Evolutionary conservation across 1,140 invertebrate species (phyloP).

Genomic region (Zaprionus camerounensis): DNA sequence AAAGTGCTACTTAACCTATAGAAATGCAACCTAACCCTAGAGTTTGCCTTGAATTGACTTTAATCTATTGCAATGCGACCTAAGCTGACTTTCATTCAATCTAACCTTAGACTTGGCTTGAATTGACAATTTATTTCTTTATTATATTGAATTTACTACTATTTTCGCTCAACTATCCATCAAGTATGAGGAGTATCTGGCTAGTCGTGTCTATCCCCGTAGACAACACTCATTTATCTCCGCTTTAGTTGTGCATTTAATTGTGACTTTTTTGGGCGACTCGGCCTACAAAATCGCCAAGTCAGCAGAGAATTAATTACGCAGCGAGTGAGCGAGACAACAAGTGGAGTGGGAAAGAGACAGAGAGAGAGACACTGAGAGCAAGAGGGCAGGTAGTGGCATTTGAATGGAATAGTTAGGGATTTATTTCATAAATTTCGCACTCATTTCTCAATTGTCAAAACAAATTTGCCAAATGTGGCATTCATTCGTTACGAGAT

Average conservation of each 20-base stretch:
- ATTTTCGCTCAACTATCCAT: not conserved
- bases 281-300: conserved; percentile 54
- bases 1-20: not conserved
- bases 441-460: conserved; percentile 64
- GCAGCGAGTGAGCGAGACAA: conserved; percentile 17
- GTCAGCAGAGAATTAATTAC: conserved; percentile 76
- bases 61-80: not conserved
- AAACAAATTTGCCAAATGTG: conserved; percentile 78
- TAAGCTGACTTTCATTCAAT: not conserved
- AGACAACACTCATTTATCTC: conserved; percentile 27
- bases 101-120: not conserved
- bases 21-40: no score
- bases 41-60: no score
- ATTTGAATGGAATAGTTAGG: conserved; percentile 64
- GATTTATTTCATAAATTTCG: conserved; percentile 60
- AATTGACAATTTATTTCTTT: no score
- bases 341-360: conserved; percentile 4
- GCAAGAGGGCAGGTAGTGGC: not conserved
- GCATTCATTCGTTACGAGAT: conserved; percentile 78
- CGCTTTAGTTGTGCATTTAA: conserved; percentile 63
- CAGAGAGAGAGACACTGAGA: not conserved
- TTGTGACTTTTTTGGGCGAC: conserved; percentile 64
- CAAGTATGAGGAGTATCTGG: not conserved
- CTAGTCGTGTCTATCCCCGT: not conserved
- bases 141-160: not conserved